phyloP scores from a whole-genome alignment of 2,113 vertebrate genomes.

The Grammomys dolichurus region DNA sequence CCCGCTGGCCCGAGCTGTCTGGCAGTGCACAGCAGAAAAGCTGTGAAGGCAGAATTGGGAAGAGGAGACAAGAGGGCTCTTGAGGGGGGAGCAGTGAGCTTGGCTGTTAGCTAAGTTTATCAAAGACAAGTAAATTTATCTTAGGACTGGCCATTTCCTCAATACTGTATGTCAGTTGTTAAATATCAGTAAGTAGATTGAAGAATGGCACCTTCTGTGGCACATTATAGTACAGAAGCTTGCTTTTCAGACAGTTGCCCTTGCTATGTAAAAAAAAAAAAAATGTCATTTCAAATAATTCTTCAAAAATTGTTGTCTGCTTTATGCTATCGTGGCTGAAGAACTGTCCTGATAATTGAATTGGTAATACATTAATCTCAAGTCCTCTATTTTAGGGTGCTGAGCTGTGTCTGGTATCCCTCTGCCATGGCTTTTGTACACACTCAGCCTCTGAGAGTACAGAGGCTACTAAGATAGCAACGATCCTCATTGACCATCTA shows the following conservation, averaged over 20 bases:
- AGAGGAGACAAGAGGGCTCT: background rate
- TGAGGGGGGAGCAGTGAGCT: background rate
- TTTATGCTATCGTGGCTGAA: background rate
- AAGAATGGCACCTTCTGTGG: background rate
- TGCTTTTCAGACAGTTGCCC: background rate
- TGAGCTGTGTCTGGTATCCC: background rate
- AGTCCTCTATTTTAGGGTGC: constrained; percentile 35
- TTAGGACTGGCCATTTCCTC: background rate
- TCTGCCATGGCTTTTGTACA: background rate
- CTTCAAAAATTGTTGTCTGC: constrained; percentile 11
- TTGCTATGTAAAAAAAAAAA: background rate
- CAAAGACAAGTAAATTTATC: background rate
- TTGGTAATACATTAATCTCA: background rate
- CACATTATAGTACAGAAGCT: background rate
- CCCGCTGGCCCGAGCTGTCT: background rate
- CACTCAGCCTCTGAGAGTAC: background rate
- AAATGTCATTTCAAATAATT: background rate
- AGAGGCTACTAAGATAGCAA: background rate
- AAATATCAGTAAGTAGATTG: background rate
- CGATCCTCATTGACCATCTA: background rate
- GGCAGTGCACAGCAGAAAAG: background rate
- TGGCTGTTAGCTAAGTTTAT: background rate
- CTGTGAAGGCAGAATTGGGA: background rate
- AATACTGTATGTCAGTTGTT: background rate
- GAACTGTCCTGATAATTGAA: background rate